phyloP scores from a whole-genome alignment of 2,888 invertebrate genomes.

The Hecatera dysodea region DNA sequence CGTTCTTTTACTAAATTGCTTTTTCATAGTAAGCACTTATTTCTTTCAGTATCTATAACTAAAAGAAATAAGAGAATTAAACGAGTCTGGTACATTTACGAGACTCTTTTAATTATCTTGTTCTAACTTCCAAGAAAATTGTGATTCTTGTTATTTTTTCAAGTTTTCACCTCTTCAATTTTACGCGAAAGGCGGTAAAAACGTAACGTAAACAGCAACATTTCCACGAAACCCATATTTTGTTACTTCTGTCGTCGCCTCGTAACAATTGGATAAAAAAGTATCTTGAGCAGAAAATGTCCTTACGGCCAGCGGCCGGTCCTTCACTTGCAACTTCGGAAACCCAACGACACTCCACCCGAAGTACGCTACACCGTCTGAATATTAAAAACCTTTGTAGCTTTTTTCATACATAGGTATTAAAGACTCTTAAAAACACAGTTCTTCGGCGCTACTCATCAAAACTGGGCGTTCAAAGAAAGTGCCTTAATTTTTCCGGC shows the following conservation, averaged over 20 bases:
- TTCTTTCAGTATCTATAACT: neutral
- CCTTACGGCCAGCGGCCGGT: constrained; percentile 73
- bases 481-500: constrained; percentile 63
- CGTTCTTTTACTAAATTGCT: no score
- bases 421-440: constrained; percentile 80
- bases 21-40: neutral
- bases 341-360: constrained; percentile 80
- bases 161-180: constrained; percentile 14
- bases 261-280: constrained; percentile 83
- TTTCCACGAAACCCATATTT: constrained; percentile 58
- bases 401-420: constrained; percentile 80
- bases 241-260: constrained; percentile 67
- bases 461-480: constrained; percentile 78
- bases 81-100: no score
- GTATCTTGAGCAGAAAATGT: constrained; percentile 77
- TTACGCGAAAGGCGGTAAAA: constrained; percentile 11
- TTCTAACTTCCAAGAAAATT: constrained; percentile 1
- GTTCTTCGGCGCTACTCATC: constrained; percentile 80
- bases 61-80: no score
- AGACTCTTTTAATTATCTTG: neutral
- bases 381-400: constrained; percentile 84
- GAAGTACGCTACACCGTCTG: constrained; percentile 80
- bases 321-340: constrained; percentile 73
- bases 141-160: neutral
- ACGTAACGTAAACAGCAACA: constrained; percentile 45